Base-by-base conservation (phyloP, 2,888 invertebrate species). In the Fragum sueziense region DNA sequence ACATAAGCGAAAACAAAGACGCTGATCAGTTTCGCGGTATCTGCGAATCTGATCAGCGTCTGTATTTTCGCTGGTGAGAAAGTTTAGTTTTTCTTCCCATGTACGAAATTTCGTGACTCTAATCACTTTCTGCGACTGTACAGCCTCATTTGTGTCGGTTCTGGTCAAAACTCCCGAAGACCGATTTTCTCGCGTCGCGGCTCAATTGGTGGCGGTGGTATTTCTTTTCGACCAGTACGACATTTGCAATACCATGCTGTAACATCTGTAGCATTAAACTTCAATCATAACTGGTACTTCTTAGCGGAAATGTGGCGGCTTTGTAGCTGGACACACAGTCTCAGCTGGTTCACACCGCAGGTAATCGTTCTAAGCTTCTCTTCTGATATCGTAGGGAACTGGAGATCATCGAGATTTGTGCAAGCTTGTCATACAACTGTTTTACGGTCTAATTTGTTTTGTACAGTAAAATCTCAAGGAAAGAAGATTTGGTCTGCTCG, bases 211-310 rank as follows among this genome's bases (percentile, higher is more conserved):
- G n/a, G n/a, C n/a, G n/a, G n/a, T n/a, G n/a, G n/a, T n/a, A n/a
- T n/a, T n/a, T n/a, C n/a, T n/a, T n/a, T n/a, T n/a, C n/a, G n/a
- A 29, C 77, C 77, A 41, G 80, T 72, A n/a, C 69, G 61, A 47
- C 80, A 80, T 65, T 75, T 70, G 47, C 77, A 78, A 62, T 78
- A 80, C 73, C 78, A 83, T 4, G 73, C 72, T 11, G 14, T 31
- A 17, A 83, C 31, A 27, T 51, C 17, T 29, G 25, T 6, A 25
- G 25, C 25, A 37, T 61, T 62, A 65, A 54, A 76, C 41, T 65
- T 37, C 3, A 80, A 52, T 80, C 78, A 82, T 4, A 82, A n/a
- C 2, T 67, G 25, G 27, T 73, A 79, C 20, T 22, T 22, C 52
- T 75, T 73, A 25, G 75, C 41, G 20, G 79, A 76, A 14, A 73